Base-by-base conservation (phyloP, 2,113 vertebrate genomes). In the Anhinga rufa region DNA sequence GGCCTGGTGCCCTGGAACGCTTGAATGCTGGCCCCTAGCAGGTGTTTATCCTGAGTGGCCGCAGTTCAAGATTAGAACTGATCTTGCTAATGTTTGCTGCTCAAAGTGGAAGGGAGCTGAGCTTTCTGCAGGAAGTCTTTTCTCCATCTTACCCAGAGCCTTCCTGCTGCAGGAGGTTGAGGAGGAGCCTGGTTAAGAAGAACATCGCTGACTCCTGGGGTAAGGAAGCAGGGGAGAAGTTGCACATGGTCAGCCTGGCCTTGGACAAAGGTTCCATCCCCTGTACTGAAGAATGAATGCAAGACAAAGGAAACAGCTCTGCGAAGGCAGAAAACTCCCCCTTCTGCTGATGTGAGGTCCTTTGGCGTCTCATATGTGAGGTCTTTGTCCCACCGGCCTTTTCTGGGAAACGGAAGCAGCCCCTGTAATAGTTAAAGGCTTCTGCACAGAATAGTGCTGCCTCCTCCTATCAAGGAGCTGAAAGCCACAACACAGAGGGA, bases 341-440 rank as follows among this genome's bases (percentile, higher is more conserved):
- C 87, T 96, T 82, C 82, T 96, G 90, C 95, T 92, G 85, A 15
- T 86, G 92, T 94, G 90, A 90, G 76, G 86, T 96, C 90, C 86
- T 96, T 60, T 90, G 69, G 80, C 24, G 2, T 79, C 80, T 90
- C 71, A 29, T 60, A 82, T 52, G 24, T 17, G 76, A 88, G 76
- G 66, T 64, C 84, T 96, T 95, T 96, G 92, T 96, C 92, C 80
- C 36, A 60, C 65, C 48, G 0, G 79, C 60, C 86, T 90, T 92
- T 90, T 86, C 79, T 90, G 83, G 88, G 88, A 94, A 90, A 51
- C 24, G 17, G 96, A 94, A 96, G 86, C 90, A 49, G 86, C 52
- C 14, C 0, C 72, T 89, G 55, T 61, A 72, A 85, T 74, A 79
- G 90, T 88, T 94, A 79, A 96, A 96, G 87, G 91, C 52, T 88